Base-by-base conservation (phyloP, 1,140 invertebrate species). In the Brachionus calyciflorus region DNA sequence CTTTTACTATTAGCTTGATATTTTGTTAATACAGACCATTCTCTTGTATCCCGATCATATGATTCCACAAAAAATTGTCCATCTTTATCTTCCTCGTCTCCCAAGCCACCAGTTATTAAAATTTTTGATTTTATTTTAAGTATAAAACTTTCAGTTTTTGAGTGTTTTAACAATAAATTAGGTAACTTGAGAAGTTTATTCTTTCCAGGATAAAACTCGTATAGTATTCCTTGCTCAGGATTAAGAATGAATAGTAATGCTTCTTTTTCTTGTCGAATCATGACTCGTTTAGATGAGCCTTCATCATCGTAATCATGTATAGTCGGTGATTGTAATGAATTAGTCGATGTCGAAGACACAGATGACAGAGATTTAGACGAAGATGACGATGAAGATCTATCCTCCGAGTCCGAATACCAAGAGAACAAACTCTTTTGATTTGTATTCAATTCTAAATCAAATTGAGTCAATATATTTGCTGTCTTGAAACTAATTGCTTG, bases 201-300 rank as follows among this genome's bases (percentile, higher is more conserved):
- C 7, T 49, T 73, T 6, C 19, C 69, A 19, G 69, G 69, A 73
- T 73, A 73, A 28, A 73, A 73, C 17, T 73, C 69, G 48, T 73
- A 73, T 12, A 73, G n/a, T 3, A 55, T 2, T 19, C 69, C 69
- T 40, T 55, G 46, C 14, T 73, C 69, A 10, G 69, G 46, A 55
- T 55, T 51, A 12, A 73, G 46, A 3, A 73, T 49, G 30, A 40
- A 73, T 7, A 73, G 49, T 0, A 73, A 46, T 5, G 69, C 69
- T 33, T 73, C 69, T 51, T 55, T 73, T 55, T 73, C 51, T 41
- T 65, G 60, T 44, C 40, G 28, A 41, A 44, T 44, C 0, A 65
- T 19, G 19, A 65, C 60, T 14, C 37, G 40, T 44, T 65, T 65
- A 28, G 37, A 44, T 4, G 60, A 60, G 55, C 55, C 41, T 24